Conservation (phyloP, 2,797 vertebrate species). For the Prunella strophiata region DNA sequence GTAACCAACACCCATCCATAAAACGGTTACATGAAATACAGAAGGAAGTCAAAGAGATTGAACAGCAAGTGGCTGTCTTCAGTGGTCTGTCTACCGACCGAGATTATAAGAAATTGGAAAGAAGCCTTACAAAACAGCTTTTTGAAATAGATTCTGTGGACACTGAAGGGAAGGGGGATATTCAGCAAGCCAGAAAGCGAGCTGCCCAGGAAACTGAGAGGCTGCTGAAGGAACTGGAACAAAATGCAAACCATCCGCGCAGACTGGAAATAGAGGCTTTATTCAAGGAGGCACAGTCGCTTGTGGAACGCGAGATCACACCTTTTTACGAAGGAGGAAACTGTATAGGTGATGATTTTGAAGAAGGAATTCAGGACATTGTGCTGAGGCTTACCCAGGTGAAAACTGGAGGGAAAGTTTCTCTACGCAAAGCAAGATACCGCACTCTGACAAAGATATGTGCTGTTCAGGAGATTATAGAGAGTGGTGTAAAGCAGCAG, state of each 20-base stretch:
- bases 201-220: constrained; percentile 91
- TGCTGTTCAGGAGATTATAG: constrained; percentile 92
- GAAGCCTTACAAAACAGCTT: constrained; percentile 87
- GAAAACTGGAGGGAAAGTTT: constrained; percentile 91
- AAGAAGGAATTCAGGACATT: constrained; percentile 90
- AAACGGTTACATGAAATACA: constrained; percentile 91
- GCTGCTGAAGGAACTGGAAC: constrained; percentile 91
- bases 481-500: constrained; percentile 85
- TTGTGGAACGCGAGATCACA: constrained; percentile 87
- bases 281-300: constrained; percentile 84
- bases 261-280: constrained; percentile 89
- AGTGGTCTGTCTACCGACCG: constrained; percentile 91
- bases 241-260: constrained; percentile 89
- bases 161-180: constrained; percentile 88
- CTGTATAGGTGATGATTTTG: constrained; percentile 86
- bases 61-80: constrained; percentile 89
- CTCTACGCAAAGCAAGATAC: constrained; percentile 91
- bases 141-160: constrained; percentile 95
- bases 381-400: constrained; percentile 91
- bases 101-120: constrained; percentile 91
- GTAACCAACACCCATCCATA: constrained; percentile 90
- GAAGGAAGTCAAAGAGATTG: constrained; percentile 85
- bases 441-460: constrained; percentile 91
- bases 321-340: constrained; percentile 82
- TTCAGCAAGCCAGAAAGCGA: constrained; percentile 89